Evolutionary conservation across 2,888 invertebrate species (phyloP), one percentile per base, ranked within the genome.

Genomic region (Aporophyla lueneburgensis): DNA sequence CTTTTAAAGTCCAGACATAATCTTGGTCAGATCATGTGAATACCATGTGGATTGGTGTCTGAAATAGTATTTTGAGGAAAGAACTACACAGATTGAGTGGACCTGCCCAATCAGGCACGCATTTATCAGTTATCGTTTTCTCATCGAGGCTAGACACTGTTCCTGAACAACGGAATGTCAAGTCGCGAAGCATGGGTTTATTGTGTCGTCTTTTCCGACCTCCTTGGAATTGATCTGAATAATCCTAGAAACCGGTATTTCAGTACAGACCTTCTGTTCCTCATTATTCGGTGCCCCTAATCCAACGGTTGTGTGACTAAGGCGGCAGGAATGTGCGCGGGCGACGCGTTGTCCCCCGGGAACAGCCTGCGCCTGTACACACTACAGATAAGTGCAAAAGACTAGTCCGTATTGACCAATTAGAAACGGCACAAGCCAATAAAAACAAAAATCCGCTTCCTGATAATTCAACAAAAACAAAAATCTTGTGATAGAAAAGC

Each of bases 301-400:
- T 91, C 92, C 92, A 88, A 89, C 87, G 88, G 85, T 77, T 84
- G 80, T 85, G 77, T 88, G 85, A 88, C 81, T 87, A 81, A 89
- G 86, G 62, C 81, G 51, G 49, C 46, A 77, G 88, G 88, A 88
- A 88, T 88, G 88, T 86, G 79, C 81, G 77, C 83, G 78, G 79
- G 86, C 81, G 82, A 72, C 74, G 71, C 58, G 78, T 70, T 72
- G 78, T 85, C 81, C 83, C 84, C 80, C 81, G 82, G 84, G 86
- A 84, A 79, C 81, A 56, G 81, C 72, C 72, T 75, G 74, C 49
- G 53, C 40, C 40, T 53, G 59, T 14, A 9, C 71, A 71, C 62
- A 16, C 19, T 1, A 65, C 46, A 84, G 62, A 63, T 12, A 59
- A 71, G 3, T 62, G 10, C 24, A 59, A 81, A 51, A 49, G 19